Conservation (phyloP, 2,888 invertebrate species). For the Perizoma affinitatum region DNA sequence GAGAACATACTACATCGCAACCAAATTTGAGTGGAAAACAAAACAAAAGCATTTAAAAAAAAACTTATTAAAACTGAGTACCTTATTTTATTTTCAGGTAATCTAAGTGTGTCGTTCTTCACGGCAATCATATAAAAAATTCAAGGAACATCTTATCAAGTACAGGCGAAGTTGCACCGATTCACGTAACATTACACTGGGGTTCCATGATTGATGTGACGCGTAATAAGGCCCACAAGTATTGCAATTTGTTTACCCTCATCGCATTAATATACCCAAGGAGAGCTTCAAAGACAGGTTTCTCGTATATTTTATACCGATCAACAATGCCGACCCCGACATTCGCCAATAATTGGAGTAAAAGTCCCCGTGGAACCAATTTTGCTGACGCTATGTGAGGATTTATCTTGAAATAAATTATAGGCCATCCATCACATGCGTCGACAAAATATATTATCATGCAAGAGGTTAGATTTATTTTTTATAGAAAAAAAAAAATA, state of each 20-base stretch:
- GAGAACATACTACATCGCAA: too few species aligned
- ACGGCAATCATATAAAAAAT: constrained; percentile 8
- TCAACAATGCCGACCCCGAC: constrained; percentile 70
- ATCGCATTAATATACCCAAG: constrained; percentile 72
- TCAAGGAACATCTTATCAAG: constrained; percentile 14
- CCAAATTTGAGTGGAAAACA: too few species aligned
- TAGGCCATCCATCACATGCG: constrained; percentile 66
- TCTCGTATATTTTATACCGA: constrained; percentile 74
- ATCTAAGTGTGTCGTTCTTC: too few species aligned
- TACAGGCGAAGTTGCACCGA: constrained; percentile 35
- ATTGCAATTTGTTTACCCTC: constrained; percentile 83
- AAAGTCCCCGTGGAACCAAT: constrained; percentile 78
- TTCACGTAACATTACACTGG: constrained; percentile 65
- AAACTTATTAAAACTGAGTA: too few species aligned
- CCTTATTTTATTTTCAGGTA: too few species aligned
- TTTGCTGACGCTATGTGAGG: constrained; percentile 62
- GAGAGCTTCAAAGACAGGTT: constrained; percentile 62
- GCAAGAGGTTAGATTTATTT: background rate
- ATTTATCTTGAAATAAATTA: constrained; percentile 62
- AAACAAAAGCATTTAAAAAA: too few species aligned
- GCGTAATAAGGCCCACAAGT: constrained; percentile 80
- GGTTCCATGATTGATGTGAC: constrained; percentile 81
- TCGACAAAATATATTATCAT: constrained; percentile 43
- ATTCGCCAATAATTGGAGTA: constrained; percentile 75
- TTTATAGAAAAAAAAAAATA: too few species aligned